Evolutionary conservation across 1,140 invertebrate species (phyloP), one percentile per base, ranked within the genome.

Genomic region (Polypedilum pembai): DNA sequence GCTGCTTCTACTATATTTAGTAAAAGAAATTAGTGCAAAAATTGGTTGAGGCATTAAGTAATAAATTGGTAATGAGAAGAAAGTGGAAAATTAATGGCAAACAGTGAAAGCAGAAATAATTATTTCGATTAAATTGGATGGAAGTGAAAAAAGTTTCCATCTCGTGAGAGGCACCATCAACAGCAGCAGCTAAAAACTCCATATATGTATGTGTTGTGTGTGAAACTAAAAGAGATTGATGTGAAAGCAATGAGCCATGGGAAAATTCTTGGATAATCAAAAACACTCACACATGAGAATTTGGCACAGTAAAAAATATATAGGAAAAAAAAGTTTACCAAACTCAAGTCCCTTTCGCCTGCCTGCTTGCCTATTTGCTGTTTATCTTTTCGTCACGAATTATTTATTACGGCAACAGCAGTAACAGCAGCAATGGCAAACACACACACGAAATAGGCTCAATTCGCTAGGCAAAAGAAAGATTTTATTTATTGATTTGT

Each of bases 401-500:
- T 56, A 56, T 56, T 56, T 56, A 56, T 56, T 56, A 56, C 45
- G 45, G 12, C 45, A 56, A 56, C 45, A 56, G 24, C 24, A 33
- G 24, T 5, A 33, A 33, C 5, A n/a, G n/a, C 41, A 56, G 45
- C 45, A 56, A 56, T 56, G 45, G 45, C 45, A 56, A 56, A 56
- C 10, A 56, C 41, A 45, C 40, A 41, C 41, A 56, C 24, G 24
- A 33, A 5, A 3, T 33, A 33, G 24, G 45, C 45, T n/a, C 10
- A 15, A 56, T 56, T 12, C 12, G n/a, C 45, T n/a, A 56, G 45
- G 24, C 24, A 33, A 56, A 15, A 56, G 45, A 56, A 56, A 56
- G 45, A 56, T n/a, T 56, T 56, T 56, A 56, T 56, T 56, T 56
- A 56, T 56, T 56, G 45, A 56, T 56, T 56, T 56, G 45, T 56